Evolutionary conservation across 2,888 invertebrate genomes (phyloP), one percentile per base, ranked within the genome.

Genomic region (Hoplodrina blanda): DNA sequence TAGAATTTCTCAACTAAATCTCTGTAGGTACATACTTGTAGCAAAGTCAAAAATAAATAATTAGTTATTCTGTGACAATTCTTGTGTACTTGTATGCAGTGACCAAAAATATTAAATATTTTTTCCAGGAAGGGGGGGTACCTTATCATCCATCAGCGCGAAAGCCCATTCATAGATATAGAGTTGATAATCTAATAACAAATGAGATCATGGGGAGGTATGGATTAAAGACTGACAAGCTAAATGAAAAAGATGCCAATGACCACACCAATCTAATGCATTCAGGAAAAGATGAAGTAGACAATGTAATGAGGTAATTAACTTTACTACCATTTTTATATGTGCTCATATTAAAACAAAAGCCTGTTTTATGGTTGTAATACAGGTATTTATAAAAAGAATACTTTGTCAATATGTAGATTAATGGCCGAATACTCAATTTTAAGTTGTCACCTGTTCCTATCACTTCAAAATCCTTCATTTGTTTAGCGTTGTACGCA

Each of bases 221-320:
- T 78, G 91, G 91, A 7, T 11, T 90, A 2, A 67, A 76, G 6
- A 74, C 72, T 3, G 76, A 78, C 4, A 73, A 69, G 4, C 71
- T 71, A 15, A 57, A 70, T 50, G 67, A 73, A 60, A 72, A 49
- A 63, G 52, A 62, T 54, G 15, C 55, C 8, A 41, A 54, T 11
- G 19, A 44, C 8, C 49, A 60, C 6, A 54, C 17, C 19, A 41
- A 46, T 17, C 5, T 41, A 25, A 11, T 8, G 82, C 83, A 13
- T 10, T 75, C 76, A 41, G 91, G 89, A 17, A 60, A 53, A 33
- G 95, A 95, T 88, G 94, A 88, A 83, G 90, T 92, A 37, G 95
- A 95, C 80, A 94, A 94, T 90, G 84, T 89, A 13, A 76, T 89
- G 83, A 95, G 95, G 95, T 94, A 86, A 55, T 13, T 1, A 52